phyloP scores from a whole-genome alignment of 2,797 vertebrate genomes.

The Cossypha caffra region DNA sequence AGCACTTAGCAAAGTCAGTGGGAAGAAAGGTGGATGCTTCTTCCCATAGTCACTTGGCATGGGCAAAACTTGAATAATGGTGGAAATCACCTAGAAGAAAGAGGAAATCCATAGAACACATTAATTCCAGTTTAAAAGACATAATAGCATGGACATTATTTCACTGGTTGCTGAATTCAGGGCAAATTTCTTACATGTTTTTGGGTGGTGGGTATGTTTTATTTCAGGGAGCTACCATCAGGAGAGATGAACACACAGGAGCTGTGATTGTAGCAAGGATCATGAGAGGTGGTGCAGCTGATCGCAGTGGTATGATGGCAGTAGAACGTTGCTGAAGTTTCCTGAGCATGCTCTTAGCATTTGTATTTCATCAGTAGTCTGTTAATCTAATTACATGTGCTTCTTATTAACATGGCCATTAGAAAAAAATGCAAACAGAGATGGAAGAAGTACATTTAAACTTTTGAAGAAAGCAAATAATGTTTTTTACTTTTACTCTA shows the following conservation, averaged over 20 bases:
- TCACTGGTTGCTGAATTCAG: neutral
- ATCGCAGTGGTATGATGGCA: slow-evolving; percentile 89
- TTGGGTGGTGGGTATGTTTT: neutral
- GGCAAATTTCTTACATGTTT: neutral
- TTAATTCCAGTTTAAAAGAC: neutral
- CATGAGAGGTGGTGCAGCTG: slow-evolving; percentile 93
- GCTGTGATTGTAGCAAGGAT: slow-evolving; percentile 92
- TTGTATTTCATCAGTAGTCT: neutral
- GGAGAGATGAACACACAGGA: slow-evolving; percentile 87
- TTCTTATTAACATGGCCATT: neutral
- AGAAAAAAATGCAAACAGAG: neutral
- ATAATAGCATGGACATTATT: fast-evolving
- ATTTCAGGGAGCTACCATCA: slow-evolving; percentile 90
- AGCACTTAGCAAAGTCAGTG: neutral
- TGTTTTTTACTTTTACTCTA: neutral
- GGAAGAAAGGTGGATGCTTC: neutral
- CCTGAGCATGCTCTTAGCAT: neutral
- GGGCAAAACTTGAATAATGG: neutral
- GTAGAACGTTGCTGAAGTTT: slow-evolving; percentile 77
- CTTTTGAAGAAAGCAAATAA: neutral
- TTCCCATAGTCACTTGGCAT: neutral
- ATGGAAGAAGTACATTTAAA: neutral
- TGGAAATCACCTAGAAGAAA: neutral
- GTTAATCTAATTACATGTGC: neutral
- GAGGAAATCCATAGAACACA: neutral